These are phyloP conservation scores for Colius striatus DNA, from an alignment of 2,113 vertebrate genomes.

Conservation along the genomic window DNA sequence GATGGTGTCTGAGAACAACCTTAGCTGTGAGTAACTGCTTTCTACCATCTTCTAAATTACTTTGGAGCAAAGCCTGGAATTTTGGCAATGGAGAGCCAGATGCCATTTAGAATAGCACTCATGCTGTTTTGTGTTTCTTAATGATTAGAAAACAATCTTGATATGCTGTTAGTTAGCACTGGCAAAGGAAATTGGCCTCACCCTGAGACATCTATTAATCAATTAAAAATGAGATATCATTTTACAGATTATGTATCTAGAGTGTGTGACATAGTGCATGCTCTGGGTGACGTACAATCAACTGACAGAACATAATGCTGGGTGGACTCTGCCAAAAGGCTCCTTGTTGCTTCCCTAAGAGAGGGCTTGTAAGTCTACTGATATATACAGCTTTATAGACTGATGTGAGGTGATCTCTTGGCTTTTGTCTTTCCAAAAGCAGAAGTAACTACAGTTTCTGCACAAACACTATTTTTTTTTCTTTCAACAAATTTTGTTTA, in stretches of 20 bases:
- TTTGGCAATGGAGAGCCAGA: not conserved
- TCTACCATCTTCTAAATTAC: not conserved
- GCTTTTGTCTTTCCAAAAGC: not conserved
- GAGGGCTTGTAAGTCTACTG: not conserved
- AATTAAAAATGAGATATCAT: not conserved
- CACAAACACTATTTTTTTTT: not conserved
- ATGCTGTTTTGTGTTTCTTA: not conserved
- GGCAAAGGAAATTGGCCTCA: not conserved
- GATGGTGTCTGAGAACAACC: too few species aligned
- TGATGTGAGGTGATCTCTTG: not conserved
- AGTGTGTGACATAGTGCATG: not conserved
- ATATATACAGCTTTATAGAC: not conserved
- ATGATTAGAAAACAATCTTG: not conserved
- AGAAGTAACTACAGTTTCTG: not conserved
- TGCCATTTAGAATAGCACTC: not conserved
- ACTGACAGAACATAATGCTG: not conserved
- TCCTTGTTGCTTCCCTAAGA: not conserved
- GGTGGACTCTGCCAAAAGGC: not conserved
- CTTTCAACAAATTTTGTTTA: not conserved
- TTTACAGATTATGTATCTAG: not conserved
- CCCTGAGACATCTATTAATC: accelerated
- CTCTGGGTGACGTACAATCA: not conserved
- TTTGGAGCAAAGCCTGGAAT: not conserved
- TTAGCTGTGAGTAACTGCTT: not conserved
- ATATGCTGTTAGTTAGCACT: not conserved